Evolutionary conservation across 1,140 invertebrate species (phyloP), one percentile per base, ranked within the genome.

Genomic region (Diuraphis noxia): DNA sequence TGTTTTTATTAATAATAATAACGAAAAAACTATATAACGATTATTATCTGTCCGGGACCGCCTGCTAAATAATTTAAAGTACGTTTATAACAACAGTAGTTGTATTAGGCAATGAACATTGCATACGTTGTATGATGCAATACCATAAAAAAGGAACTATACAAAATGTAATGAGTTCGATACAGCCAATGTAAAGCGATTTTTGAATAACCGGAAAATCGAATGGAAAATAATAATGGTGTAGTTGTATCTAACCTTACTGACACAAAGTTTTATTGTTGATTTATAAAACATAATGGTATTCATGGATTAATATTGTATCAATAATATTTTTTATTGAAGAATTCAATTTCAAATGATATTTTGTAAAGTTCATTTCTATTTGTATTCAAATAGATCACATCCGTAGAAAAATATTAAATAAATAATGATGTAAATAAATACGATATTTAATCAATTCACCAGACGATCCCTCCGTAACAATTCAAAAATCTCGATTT

Each of bases 381-480:
- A 46, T 49, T 86, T 3, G 41, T 46, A 87, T 21, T 56, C 85
- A 38, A 56, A 87, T 87, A 87, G 46, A 52, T 87, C 56, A 56
- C 10, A 56, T 30, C 19, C 49, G 56, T 25, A 87, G 36, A 21
- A 2, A 36, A 87, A 87, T 9, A 87, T 19, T 38, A 87, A 36
- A 36, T 87, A 46, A 84, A 86, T 52, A 86, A 49, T 49, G 34
- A 36, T 36, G n/a, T 30, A n/a, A 84, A 86, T 85, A 86, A 36
- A 87, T 52, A 52, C 23, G 46, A 9, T 38, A 49, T 52, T 52
- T 52, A 87, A 52, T 87, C 46, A 46, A 52, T 87, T 30, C 23
- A 34, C 25, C 34, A 2, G 34, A 87, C 25, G 19, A 25, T 52
- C n/a, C 41, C n/a, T 38, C 40, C 13, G 21, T 82, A 82, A 38